These are phyloP conservation scores for Epinotia brunnichana DNA, from an alignment of 2,888 invertebrate species.

Conservation along the genomic window DNA sequence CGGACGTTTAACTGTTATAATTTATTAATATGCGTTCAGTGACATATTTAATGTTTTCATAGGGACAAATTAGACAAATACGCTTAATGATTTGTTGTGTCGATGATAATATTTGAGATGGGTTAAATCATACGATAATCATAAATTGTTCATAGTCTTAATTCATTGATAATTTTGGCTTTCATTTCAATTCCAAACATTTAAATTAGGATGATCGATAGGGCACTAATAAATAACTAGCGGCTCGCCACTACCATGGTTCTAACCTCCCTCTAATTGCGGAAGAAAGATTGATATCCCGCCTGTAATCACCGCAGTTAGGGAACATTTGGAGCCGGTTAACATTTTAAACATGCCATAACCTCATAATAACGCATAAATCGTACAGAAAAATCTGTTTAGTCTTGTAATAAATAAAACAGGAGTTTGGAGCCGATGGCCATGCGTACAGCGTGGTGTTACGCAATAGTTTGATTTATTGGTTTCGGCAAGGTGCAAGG, in stretches of 20 bases:
- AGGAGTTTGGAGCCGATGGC: conserved; percentile 66
- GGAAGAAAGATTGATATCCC: conserved; percentile 36
- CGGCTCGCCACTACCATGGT: conserved; percentile 4
- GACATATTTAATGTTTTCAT: conserved; percentile 42
- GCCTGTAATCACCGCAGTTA: conserved; percentile 26
- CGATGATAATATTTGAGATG: conserved; percentile 33
- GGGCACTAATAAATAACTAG: conserved; percentile 29
- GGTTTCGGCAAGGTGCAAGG: conserved; percentile 79
- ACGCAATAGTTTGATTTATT: conserved; percentile 82
- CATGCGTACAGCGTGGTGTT: conserved; percentile 80
- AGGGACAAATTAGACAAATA: conserved; percentile 41
- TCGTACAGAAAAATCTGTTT: conserved; percentile 75
- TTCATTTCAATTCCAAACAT: conserved; percentile 10
- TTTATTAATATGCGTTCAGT: conserved; percentile 43
- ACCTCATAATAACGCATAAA: conserved; percentile 61
- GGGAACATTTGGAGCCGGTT: conserved; percentile 49
- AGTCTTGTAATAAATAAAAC: conserved; percentile 76
- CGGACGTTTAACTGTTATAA: conserved; percentile 44
- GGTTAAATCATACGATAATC: conserved; percentile 20
- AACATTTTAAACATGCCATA: conserved; percentile 55
- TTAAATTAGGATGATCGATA: conserved; percentile 24
- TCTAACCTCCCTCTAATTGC: conserved; percentile 39
- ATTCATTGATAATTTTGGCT: conserved; percentile 3
- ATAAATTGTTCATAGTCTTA: conserved; percentile 6
- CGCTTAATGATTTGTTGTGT: conserved; percentile 33